Conservation (phyloP, 2,888 invertebrate genomes). For the Mylabris sibirica region DNA sequence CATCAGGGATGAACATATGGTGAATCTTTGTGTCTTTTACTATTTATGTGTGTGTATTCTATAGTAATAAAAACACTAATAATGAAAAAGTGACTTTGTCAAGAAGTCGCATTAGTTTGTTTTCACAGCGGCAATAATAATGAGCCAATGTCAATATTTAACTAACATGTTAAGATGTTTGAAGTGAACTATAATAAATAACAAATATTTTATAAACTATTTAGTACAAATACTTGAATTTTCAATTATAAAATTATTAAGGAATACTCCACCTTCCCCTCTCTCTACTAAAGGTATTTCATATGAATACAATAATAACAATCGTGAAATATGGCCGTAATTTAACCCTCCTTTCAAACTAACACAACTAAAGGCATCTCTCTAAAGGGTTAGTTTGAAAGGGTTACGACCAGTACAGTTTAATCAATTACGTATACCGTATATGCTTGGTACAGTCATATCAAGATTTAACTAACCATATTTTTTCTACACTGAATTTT, state of each 20-base stretch:
- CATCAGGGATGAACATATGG: not conserved
- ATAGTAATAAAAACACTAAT: constrained; percentile 24
- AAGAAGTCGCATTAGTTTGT: constrained; percentile 26
- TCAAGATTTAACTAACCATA: constrained; percentile 50
- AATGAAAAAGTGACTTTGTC: constrained; percentile 21
- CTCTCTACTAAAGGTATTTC: constrained; percentile 22
- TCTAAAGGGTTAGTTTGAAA: constrained; percentile 42
- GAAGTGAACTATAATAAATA: constrained; percentile 30
- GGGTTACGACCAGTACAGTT: constrained; percentile 48
- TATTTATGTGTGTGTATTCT: not conserved
- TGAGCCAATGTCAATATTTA: constrained; percentile 42
- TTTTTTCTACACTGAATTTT: constrained; percentile 46
- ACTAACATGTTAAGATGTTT: constrained; percentile 40
- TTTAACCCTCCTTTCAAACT: constrained; percentile 50
- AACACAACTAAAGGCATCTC: constrained; percentile 51
- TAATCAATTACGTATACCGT: constrained; percentile 47
- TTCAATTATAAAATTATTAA: constrained; percentile 16
- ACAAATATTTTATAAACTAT: constrained; percentile 33
- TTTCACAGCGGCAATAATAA: constrained; percentile 42
- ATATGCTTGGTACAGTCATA: constrained; percentile 52
- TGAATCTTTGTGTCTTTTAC: not conserved
- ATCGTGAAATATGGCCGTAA: constrained; percentile 57
- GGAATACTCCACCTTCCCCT: not conserved
- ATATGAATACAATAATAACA: constrained; percentile 44
- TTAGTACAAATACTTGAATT: constrained; percentile 27